Evolutionary conservation across 1,140 invertebrate species (phyloP).

Genomic region (Drosophila nigrodunni): DNA sequence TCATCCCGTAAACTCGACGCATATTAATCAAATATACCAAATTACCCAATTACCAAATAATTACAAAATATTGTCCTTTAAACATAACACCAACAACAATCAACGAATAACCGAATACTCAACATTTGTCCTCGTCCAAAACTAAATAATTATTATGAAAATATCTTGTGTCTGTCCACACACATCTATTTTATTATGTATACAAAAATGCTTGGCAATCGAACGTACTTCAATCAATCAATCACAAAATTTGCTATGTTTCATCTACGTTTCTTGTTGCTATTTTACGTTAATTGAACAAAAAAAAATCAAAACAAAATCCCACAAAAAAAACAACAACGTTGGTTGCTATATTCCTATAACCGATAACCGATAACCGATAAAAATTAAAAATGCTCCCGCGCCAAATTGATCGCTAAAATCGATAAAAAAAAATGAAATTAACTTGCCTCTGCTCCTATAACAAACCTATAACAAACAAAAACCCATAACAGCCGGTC

Average conservation of each 20-base stretch:
- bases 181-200: slow-evolving; percentile 47
- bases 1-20: slow-evolving; percentile 67
- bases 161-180: slow-evolving; percentile 77
- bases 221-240: slow-evolving; percentile 57
- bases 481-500: slow-evolving; percentile 87
- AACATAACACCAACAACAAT: slow-evolving; percentile 48
- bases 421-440: slow-evolving; percentile 28
- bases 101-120: slow-evolving; percentile 63
- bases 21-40: slow-evolving; percentile 39
- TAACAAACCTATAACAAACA: slow-evolving; percentile 39
- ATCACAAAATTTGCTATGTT: slow-evolving; percentile 64
- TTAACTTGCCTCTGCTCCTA: slow-evolving; percentile 55
- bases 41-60: slow-evolving; percentile 1
- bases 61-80: slow-evolving; percentile 45
- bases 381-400: slow-evolving; percentile 31
- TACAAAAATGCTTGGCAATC: slow-evolving; percentile 74
- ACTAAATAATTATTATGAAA: slow-evolving; percentile 56
- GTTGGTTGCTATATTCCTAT: slow-evolving; percentile 63
- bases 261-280: slow-evolving; percentile 78
- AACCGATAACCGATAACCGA: slow-evolving; percentile 14
- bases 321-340: slow-evolving; percentile 28
- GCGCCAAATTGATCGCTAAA: slow-evolving; percentile 54
- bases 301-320: slow-evolving; percentile 22
- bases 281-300: slow-evolving; percentile 63
- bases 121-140: slow-evolving; percentile 75